Percentiles rank a stretch among this genome's conserved stretches.
Evolutionary conservation across 2,888 invertebrate genomes (phyloP).

Genomic region (Leptopilina myrica): DNA sequence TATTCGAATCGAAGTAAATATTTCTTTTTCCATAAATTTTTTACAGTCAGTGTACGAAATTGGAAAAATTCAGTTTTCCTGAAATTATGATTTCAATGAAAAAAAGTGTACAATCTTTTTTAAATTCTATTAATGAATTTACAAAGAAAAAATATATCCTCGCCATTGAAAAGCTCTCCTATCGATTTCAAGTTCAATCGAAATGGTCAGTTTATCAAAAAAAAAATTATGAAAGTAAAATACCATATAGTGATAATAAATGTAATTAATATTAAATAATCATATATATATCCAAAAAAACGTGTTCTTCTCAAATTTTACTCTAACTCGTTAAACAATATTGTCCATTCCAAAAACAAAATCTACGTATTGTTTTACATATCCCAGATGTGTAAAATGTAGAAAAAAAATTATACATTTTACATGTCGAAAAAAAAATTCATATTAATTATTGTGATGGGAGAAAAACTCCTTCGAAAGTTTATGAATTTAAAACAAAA

Average conservation of each 20-base stretch:
- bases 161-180: constrained; percentile 36
- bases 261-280: constrained; percentile 4
- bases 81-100: too few species aligned
- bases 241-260: constrained; percentile 45
- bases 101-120: too few species aligned
- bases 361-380: constrained; percentile 42
- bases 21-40: too few species aligned
- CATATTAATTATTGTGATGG: neutral
- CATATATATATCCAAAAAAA: constrained; percentile 30
- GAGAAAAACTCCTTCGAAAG: constrained; percentile 40
- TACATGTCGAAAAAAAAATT: neutral
- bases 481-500: constrained; percentile 41
- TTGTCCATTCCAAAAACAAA: constrained; percentile 31
- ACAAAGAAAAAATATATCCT: constrained; percentile 8
- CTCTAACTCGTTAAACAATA: constrained; percentile 20
- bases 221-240: constrained; percentile 46
- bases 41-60: too few species aligned
- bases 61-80: too few species aligned
- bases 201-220: constrained; percentile 48
- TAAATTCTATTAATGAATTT: neutral
- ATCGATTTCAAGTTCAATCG: constrained; percentile 41
- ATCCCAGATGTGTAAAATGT: constrained; percentile 17
- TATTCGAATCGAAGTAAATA: neutral
- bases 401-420: constrained; percentile 1
- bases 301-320: constrained; percentile 30